A percentile compares a stretch with the other conserved stretches of the same genome.
These are phyloP conservation scores for Cheumatopsyche charites DNA, from an alignment of 1,140 invertebrate genomes.

Conservation along the genomic window DNA sequence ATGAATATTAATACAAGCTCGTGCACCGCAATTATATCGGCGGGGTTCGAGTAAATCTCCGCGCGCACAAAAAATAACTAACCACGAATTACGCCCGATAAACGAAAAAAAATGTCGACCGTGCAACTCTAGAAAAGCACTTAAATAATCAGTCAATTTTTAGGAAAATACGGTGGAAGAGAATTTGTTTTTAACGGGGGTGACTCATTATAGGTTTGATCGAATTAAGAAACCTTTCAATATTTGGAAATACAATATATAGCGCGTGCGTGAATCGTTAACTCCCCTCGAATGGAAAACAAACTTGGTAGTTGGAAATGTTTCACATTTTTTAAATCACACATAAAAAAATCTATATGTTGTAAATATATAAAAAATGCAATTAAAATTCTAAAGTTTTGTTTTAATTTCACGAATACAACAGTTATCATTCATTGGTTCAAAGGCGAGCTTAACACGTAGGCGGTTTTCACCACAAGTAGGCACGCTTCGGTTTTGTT, in stretches of 20 bases:
- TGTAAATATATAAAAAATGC: too few relatives aligned
- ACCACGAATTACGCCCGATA: neutral
- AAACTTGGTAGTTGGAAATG: too few relatives aligned
- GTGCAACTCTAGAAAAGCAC: too few relatives aligned
- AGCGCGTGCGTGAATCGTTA: too few relatives aligned
- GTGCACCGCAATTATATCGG: conserved; percentile 42
- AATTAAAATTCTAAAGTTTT: too few relatives aligned
- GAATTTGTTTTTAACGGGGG: neutral
- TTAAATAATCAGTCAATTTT: neutral
- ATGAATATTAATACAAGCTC: conserved; percentile 47
- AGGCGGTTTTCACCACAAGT: too few relatives aligned
- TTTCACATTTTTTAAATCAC: too few relatives aligned
- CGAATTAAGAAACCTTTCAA: conserved; percentile 22
- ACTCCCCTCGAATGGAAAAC: too few relatives aligned
- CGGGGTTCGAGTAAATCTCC: conserved; percentile 19
- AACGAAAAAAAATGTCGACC: conserved; percentile 16
- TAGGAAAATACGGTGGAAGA: neutral
- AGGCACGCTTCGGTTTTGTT: neutral
- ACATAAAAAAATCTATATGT: too few relatives aligned
- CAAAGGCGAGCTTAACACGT: too few relatives aligned
- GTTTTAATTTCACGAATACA: too few relatives aligned
- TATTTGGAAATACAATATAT: neutral
- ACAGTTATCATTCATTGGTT: too few relatives aligned
- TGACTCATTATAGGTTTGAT: conserved; percentile 15
- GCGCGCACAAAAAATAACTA: neutral